phyloP scores from a whole-genome alignment of 2,888 invertebrate species.

The Melipona bicolor region DNA sequence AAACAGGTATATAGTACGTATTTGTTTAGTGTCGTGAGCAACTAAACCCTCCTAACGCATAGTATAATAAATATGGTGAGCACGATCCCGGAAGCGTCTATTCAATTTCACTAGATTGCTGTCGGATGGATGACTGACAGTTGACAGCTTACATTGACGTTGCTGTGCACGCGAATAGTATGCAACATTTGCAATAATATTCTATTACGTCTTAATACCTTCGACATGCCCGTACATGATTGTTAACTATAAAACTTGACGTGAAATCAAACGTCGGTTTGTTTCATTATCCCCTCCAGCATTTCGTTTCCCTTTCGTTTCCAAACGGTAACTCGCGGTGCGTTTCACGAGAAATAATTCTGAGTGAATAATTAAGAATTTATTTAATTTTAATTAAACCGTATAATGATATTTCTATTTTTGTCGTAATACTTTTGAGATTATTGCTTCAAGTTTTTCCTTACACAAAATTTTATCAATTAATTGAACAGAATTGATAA shows the following conservation, averaged over 20 bases:
- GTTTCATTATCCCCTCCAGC: background rate
- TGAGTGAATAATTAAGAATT: background rate
- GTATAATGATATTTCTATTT: too few relatives aligned
- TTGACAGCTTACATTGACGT: conserved; percentile 46
- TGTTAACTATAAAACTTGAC: conserved; percentile 19
- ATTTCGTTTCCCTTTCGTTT: background rate
- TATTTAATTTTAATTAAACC: too few relatives aligned
- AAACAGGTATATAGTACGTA: conserved; percentile 1
- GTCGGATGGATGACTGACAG: conserved; percentile 47
- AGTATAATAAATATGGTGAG: conserved; percentile 35
- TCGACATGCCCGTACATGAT: conserved; percentile 4
- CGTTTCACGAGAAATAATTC: background rate
- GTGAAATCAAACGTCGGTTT: conserved; percentile 8
- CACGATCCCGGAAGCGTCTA: conserved; percentile 46
- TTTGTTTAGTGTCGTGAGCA: background rate
- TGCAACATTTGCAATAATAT: conserved; percentile 45
- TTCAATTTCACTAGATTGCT: conserved; percentile 43
- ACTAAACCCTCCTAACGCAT: conserved; percentile 6
- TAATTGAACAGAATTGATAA: background rate
- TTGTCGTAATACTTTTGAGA: too few relatives aligned
- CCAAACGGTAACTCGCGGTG: too few relatives aligned
- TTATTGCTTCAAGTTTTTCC: too few relatives aligned
- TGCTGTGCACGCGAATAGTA: conserved; percentile 2
- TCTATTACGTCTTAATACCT: conserved; percentile 42
- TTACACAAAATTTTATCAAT: background rate